Evolutionary conservation across 2,113 vertebrate genomes (phyloP).

Genomic region (Verasper variegatus): DNA sequence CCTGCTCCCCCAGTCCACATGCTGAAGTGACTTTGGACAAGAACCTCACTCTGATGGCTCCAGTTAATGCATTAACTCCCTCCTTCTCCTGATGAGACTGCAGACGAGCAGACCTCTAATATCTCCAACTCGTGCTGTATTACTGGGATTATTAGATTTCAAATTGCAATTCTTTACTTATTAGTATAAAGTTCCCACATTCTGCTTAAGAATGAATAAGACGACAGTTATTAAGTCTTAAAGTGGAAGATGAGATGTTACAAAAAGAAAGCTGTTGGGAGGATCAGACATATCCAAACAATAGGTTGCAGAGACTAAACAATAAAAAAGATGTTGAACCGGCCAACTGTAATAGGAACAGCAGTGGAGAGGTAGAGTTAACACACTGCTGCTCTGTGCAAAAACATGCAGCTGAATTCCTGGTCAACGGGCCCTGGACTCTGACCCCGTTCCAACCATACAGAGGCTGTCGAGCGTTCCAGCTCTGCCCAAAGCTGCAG

Average conservation of each 20-base stretch:
- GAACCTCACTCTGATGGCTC: not conserved
- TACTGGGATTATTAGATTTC: not conserved
- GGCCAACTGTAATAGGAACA: constrained; percentile 14
- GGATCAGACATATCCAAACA: not conserved
- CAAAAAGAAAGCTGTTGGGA: not conserved
- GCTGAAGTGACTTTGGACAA: too few species aligned
- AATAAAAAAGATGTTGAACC: not conserved
- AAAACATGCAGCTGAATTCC: constrained; percentile 56
- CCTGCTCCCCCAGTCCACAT: too few species aligned
- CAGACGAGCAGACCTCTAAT: not conserved
- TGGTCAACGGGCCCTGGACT: constrained; percentile 51
- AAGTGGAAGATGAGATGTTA: not conserved
- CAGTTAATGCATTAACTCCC: not conserved
- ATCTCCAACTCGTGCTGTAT: not conserved
- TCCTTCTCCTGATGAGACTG: not conserved
- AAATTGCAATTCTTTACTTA: not conserved
- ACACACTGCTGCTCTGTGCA: constrained; percentile 42
- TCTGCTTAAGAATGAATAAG: not conserved
- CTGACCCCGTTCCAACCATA: constrained; percentile 58
- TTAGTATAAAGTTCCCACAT: not conserved
- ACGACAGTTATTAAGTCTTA: not conserved
- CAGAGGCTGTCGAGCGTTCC: constrained; percentile 50
- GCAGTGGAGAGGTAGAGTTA: constrained; percentile 16
- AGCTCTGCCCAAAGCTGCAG: constrained; percentile 59
- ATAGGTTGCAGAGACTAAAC: not conserved